A percentile compares a stretch with the other conserved stretches of the same genome.
Conservation (phyloP, 2,113 vertebrate species). For the Verasper variegatus region DNA sequence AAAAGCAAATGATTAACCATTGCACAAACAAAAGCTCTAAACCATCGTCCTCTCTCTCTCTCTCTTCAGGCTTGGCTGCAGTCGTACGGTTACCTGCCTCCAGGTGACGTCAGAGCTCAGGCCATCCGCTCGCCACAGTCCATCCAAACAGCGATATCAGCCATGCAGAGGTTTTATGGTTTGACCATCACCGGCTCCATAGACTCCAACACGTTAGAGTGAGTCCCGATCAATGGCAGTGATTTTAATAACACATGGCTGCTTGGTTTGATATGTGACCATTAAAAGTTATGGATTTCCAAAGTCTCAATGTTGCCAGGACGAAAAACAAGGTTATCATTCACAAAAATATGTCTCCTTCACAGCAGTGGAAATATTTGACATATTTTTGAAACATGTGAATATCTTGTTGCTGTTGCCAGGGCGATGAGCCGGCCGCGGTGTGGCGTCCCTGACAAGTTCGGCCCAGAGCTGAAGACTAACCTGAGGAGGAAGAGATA, state of each 20-base stretch:
- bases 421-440: conserved; percentile 91
- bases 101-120: conserved; percentile 89
- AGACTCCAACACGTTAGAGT: conserved; percentile 85
- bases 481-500: conserved; percentile 91
- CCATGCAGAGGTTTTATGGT: conserved; percentile 93
- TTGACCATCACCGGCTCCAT: conserved; percentile 86
- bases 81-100: conserved; percentile 93
- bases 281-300: no score
- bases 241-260: neutral
- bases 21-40: neutral
- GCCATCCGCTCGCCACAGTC: conserved; percentile 89
- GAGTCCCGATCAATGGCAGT: conserved; percentile 64
- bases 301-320: neutral
- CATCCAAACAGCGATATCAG: conserved; percentile 83
- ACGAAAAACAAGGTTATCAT: no score
- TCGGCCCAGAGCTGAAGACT: conserved; percentile 89
- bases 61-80: conserved; percentile 89
- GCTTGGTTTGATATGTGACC: neutral
- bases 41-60: neutral
- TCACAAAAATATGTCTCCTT: no score
- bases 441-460: conserved; percentile 92
- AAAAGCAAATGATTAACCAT: neutral
- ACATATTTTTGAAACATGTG: neutral
- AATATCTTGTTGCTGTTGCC: conserved; percentile 25
- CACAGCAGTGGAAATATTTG: neutral